Evolutionary conservation across 2,113 vertebrate species (phyloP).

Genomic region (Morone saxatilis): DNA sequence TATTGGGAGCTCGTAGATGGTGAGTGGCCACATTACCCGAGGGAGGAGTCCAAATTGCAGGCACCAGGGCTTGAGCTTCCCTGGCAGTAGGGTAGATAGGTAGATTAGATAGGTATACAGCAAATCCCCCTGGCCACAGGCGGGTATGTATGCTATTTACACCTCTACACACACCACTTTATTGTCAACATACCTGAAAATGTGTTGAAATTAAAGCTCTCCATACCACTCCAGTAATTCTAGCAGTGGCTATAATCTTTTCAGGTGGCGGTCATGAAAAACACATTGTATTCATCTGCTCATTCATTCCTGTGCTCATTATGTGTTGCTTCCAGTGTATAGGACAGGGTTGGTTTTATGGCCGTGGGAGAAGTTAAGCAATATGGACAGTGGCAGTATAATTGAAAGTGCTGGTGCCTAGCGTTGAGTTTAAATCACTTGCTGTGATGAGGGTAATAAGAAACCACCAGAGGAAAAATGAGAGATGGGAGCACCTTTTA

Average conservation of each 20-base stretch:
- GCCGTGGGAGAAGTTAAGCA: conserved; percentile 18
- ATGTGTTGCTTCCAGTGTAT: neutral
- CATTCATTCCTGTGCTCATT: neutral
- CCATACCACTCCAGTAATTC: neutral
- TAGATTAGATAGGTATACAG: too few relatives aligned
- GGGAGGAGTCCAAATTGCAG: too few relatives aligned
- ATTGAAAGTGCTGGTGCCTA: conserved; percentile 30
- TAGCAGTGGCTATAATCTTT: neutral
- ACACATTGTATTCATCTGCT: neutral
- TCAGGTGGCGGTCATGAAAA: neutral
- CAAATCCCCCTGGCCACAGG: neutral
- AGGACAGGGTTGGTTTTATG: conserved; percentile 11
- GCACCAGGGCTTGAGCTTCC: too few relatives aligned
- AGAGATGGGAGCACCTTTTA: conserved; percentile 53
- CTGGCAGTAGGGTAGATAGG: too few relatives aligned
- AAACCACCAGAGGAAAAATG: conserved; percentile 49
- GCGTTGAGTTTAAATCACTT: conserved; percentile 46
- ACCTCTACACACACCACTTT: neutral
- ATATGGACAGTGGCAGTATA: conserved; percentile 33
- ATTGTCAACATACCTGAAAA: neutral
- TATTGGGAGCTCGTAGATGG: too few relatives aligned
- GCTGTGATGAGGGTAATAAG: conserved; percentile 59
- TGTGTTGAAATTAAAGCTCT: neutral
- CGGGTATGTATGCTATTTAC: neutral
- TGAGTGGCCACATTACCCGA: too few relatives aligned